Base-by-base conservation (phyloP, 2,797 vertebrate species). In the Rousettus madagascariensis region DNA sequence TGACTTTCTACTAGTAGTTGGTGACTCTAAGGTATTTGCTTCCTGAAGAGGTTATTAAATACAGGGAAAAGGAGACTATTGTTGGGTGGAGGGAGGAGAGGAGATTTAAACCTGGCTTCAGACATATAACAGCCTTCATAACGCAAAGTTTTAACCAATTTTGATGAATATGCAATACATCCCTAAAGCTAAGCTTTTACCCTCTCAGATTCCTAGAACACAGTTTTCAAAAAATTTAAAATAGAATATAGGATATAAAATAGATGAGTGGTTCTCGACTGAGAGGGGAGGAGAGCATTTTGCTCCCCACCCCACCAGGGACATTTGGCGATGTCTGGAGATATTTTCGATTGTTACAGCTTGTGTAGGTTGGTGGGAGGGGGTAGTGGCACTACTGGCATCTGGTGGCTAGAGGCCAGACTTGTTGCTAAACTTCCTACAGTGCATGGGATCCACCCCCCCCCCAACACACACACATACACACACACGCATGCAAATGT, bases 61-160 rank as follows among this genome's bases (percentile, higher is more conserved):
- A 24, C 69, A 86, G 65, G 57, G 84, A 61, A 68, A 91, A 36
- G 30, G 22, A 69, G 30, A 57, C 6, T 75, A 28, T 66, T n/a
- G 84, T 87, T 86, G 84, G 38, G 74, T 30, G 43, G 71, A 46
- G 77, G 43, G 75, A 15, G 51, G 75, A 36, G 74, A 75, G 36
- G 69, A 84, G n/a, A 77, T 68, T 79, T 72, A 88, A 95, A 65
- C 19, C 53, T 55, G 72, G 82, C 86, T 97, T 80, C 41, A 85
- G 82, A 82, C 16, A 11, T 1, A 28, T 15, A 55, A 17, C 3
- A 43, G 63, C 12, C 33, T 8, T 68, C 15, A 16, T 28, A 77
- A 72, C 17, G 22, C 43, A 87, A 82, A 91, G 69, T 33, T 28
- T 92, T 92, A 13, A 86, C 82, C 30, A 74, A 30, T 59, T 55